Base-by-base conservation (phyloP, 2,888 invertebrate species). In the Aspidiotus rigidus region DNA sequence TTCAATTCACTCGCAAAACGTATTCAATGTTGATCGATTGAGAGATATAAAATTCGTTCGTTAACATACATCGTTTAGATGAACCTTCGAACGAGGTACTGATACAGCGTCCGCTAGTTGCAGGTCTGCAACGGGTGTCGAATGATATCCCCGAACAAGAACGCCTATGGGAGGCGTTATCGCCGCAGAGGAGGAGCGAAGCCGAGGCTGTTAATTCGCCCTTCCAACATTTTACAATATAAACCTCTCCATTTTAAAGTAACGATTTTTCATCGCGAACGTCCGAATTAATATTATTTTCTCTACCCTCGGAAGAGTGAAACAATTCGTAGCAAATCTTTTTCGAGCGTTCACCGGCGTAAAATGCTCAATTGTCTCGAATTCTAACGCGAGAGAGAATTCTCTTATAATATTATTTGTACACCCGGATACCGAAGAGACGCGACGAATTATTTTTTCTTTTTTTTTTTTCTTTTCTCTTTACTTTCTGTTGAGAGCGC, bases 251-350 rank as follows among this genome's bases (percentile, higher is more conserved):
- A 63, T 63, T 63, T 63, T 63, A 53, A 54, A 63, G 63, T 53
- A 63, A 63, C 63, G 63, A 63, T 63, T 63, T 63, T 63, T 63
- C 63, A 63, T 63, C 49, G 28, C 53, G 63, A 53, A 54, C 63
- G 63, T 54, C 53, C 63, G 53, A 63, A 63, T 63, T 63, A 63
- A 54, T 53, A 63, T 28, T 28, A 28, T 63, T 63, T 63, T 63
- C 54, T 53, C 63, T 54, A 63, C 53, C 63, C 63, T 53, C 28
- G 28, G 28, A 53, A 63, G 49, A n/a, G 63, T 15, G 40, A 63
- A 63, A 63, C 63, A 63, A 63, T 63, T 49, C 63, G 63, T 63
- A 62, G 49, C 54, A 63, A 63, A 53, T 17, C 53, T 63, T 63
- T 63, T 53, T 63, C 17, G 57, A 57, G 53, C 63, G 63, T 63